A percentile compares a stretch with the other conserved stretches of the same genome.
phyloP scores from a whole-genome alignment of 35 echinoderm and acorn worm genomes.

The Holothuria glaberrima region DNA sequence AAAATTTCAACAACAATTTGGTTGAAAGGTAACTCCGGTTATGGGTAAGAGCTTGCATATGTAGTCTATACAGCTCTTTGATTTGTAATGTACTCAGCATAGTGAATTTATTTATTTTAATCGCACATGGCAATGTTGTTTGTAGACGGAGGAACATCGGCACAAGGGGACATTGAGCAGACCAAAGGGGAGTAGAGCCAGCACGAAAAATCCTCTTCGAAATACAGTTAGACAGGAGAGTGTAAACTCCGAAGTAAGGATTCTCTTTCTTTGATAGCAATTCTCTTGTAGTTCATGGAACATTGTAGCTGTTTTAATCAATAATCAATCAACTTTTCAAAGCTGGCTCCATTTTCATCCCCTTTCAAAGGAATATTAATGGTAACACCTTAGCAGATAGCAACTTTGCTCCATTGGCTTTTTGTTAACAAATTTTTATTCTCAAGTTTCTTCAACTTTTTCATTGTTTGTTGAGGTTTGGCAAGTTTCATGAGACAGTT shows the following conservation, averaged over 20 bases:
- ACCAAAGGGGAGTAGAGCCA: conserved; percentile 43
- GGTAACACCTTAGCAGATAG: not conserved
- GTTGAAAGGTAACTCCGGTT: too few species aligned
- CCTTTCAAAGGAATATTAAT: too few species aligned
- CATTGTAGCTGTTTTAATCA: too few species aligned
- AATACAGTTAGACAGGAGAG: conserved; percentile 41
- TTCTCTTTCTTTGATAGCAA: conserved; percentile 24
- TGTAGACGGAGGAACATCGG: conserved; percentile 47
- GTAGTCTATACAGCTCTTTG: too few species aligned
- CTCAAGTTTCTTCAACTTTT: not conserved
- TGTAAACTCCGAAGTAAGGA: conserved; percentile 43
- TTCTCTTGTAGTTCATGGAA: not conserved
- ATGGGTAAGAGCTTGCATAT: too few species aligned
- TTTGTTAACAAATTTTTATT: not conserved
- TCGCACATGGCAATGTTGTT: conserved; percentile 50
- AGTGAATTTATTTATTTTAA: too few species aligned
- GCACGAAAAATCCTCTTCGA: conserved; percentile 35
- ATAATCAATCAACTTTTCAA: not conserved
- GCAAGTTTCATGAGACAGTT: too few species aligned
- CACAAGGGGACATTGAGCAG: conserved; percentile 47
- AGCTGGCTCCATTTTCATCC: not conserved
- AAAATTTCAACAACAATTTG: too few species aligned
- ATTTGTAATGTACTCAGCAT: too few species aligned
- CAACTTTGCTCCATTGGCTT: not conserved
- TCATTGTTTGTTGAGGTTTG: not conserved